Evolutionary conservation across 2,113 vertebrate species (phyloP), one percentile per base, ranked within the genome.

Genomic region (Phalacrocorax brasilianus): DNA sequence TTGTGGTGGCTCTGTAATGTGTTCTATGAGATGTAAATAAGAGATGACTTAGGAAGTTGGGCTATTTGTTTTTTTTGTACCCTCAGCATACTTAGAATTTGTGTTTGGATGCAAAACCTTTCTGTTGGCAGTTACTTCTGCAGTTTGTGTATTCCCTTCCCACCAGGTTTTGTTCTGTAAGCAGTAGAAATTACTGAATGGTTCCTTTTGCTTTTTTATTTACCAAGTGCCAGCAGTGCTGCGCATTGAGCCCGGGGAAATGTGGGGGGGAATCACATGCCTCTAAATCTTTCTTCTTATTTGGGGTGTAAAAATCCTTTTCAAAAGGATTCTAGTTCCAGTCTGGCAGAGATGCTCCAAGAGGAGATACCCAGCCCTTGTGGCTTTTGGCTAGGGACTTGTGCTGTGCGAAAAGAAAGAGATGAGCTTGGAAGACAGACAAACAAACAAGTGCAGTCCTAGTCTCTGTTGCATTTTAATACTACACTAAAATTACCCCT

Each of bases 141-240:
- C 62, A 59, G 74, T 72, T 74, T 83, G 77, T 82, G 66, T 91
- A 80, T 93, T 92, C 94, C 70, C 89, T 87, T 95, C 87, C 91
- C 38, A 66, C 45, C 62, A 73, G 94, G 85, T 93, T 96, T 95
- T 97, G 84, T 97, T 92, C 14, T 4, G 59, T 47, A 70, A 95
- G 94, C 76, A 76, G 92, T 67, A 85, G 94, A 66, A 95, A 83
- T 85, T 53, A 79, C 62, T 96, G 96, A 97, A 95, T 92, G 42
- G 74, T 78, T 97, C 85, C 74, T 95, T 91, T 91, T 92, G 86
- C 91, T 50, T 78, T 88, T 84, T 94, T 91, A 80, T 96, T 97
- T 83, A 92, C 28, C 33, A 16, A 94, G 94, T 88, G 95, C 92
- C 96, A 97, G 73, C 92, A 92, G 86, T 7, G 53, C 83, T 89